Percentiles rank a stretch among this genome's conserved stretches.
Conservation (phyloP, 2,113 vertebrate species). For the Sturnus vulgaris region DNA sequence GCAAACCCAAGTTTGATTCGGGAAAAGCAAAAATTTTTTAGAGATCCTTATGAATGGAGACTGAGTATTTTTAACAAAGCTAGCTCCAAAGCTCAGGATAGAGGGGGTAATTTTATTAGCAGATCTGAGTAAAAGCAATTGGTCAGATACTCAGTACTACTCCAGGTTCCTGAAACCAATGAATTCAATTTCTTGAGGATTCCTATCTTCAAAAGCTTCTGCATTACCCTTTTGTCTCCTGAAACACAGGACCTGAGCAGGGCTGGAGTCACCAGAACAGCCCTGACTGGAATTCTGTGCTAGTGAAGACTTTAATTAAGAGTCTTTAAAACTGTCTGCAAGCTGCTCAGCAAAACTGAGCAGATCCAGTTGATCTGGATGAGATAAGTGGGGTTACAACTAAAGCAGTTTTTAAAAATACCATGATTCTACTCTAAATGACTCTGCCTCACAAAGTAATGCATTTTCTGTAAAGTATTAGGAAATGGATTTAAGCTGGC, state of each 20-base stretch:
- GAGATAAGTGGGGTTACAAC: neutral
- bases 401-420: constrained; percentile 3
- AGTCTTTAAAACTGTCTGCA: neutral
- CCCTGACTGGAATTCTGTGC: neutral
- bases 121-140: neutral
- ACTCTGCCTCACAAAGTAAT: neutral
- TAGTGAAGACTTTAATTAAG: neutral
- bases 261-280: neutral
- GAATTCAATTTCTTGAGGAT: neutral
- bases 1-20: neutral
- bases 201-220: neutral
- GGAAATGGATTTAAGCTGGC: neutral
- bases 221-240: neutral
- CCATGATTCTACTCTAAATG: neutral
- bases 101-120: neutral
- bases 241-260: neutral
- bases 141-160: neutral
- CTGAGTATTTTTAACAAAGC: neutral
- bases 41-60: neutral
- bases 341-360: neutral
- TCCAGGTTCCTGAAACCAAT: neutral
- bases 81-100: neutral
- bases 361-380: neutral
- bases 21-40: neutral
- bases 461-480: neutral